These are phyloP conservation scores for Drosophila nigromelanica DNA, from an alignment of 1,140 invertebrate genomes.

Conservation along the genomic window DNA sequence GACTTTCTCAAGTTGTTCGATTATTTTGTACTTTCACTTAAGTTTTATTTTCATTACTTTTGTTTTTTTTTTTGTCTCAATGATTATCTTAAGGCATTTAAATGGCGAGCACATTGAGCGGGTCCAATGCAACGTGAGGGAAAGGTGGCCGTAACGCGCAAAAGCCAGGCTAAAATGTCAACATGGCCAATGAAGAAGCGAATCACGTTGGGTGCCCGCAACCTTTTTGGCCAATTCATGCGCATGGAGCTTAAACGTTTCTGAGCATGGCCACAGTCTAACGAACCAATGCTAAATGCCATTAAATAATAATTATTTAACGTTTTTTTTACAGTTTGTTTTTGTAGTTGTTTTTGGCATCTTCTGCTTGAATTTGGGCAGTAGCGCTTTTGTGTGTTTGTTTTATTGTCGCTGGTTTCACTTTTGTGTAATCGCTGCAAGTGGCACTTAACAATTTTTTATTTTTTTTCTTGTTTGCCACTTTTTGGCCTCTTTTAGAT, in stretches of 20 bases:
- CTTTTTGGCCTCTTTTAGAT: conserved; percentile 17
- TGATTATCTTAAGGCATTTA: conserved; percentile 72
- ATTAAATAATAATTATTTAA: conserved; percentile 80
- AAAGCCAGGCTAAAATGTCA: conserved; percentile 39
- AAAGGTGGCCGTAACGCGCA: conserved; percentile 24
- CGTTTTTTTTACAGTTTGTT: conserved; percentile 19
- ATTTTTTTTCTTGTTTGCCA: conserved; percentile 27
- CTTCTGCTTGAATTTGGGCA: conserved; percentile 32
- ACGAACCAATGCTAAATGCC: conserved; percentile 52
- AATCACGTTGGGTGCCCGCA: conserved; percentile 15
- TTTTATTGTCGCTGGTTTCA: conserved; percentile 42
- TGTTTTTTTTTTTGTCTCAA: conserved; percentile 37
- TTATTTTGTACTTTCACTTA: conserved; percentile 72
- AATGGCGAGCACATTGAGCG: conserved; percentile 51
- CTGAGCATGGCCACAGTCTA: conserved; percentile 17
- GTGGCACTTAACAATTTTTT: conserved; percentile 62
- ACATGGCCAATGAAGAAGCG: conserved; percentile 14
- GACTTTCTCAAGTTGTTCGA: conserved; percentile 73
- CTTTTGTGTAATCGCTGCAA: conserved; percentile 71
- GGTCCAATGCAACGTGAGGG: conserved; percentile 33
- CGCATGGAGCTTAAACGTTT: conserved; percentile 28
- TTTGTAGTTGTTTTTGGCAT: conserved; percentile 16
- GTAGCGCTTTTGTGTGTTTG: conserved; percentile 13
- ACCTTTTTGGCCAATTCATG: conserved; percentile 36
- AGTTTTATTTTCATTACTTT: conserved; percentile 30